Evolutionary conservation across 2,888 invertebrate genomes (phyloP).

Genomic region (Orthosia gracilis): DNA sequence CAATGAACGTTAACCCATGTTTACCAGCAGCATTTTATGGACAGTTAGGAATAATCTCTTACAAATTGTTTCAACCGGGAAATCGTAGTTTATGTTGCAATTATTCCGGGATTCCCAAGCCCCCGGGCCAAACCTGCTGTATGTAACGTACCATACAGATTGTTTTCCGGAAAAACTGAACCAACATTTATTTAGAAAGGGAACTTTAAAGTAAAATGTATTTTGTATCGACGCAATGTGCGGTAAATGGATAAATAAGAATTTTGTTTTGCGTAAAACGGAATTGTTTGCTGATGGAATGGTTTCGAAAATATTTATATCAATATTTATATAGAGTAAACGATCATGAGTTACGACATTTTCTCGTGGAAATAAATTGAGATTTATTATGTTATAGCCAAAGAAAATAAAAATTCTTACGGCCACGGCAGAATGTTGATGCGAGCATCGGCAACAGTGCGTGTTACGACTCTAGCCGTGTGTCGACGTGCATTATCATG

Average conservation of each 20-base stretch:
- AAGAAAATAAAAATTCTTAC: no score
- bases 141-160: constrained; percentile 25
- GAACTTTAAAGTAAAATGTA: constrained; percentile 38
- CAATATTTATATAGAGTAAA: constrained; percentile 9
- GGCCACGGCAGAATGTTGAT: no score
- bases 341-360: constrained; percentile 16
- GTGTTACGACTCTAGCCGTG: no score
- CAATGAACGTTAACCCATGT: neutral
- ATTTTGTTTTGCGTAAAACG: constrained; percentile 15
- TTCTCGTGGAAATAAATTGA: constrained; percentile 16
- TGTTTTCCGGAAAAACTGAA: constrained; percentile 28
- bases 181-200: constrained; percentile 41
- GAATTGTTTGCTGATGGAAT: constrained; percentile 21
- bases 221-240: constrained; percentile 27
- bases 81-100: constrained; percentile 38
- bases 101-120: constrained; percentile 25
- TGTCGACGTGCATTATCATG: no score
- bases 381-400: constrained; percentile 5
- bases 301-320: constrained; percentile 9
- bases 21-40: constrained; percentile 1
- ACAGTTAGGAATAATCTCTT: neutral
- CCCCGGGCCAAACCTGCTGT: constrained; percentile 24
- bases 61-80: constrained; percentile 5
- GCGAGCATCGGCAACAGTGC: no score
- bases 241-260: constrained; percentile 37